Evolutionary conservation across 2,113 vertebrate genomes (phyloP), one percentile per base, ranked within the genome.

Genomic region (Halichoeres trimaculatus): DNA sequence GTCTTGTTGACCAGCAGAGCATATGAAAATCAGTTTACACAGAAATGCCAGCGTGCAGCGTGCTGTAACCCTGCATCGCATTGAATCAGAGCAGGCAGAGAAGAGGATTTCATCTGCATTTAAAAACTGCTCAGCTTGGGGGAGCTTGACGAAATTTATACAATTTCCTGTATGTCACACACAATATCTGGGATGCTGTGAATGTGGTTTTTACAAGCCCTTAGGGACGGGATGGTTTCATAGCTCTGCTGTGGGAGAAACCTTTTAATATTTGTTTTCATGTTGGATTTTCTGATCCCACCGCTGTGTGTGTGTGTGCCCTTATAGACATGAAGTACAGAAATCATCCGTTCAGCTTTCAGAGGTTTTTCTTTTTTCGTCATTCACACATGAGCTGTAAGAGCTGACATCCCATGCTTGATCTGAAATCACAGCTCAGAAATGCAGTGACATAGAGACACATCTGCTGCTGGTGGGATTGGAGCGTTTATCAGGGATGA

Each of bases 181-280:
- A 75, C 47, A 64, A 74, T 24, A 67, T 65, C 23, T 74, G 53
- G 43, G 20, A 81, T 57, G 53, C 43, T 41, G 45, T 66, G 53
- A 62, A 77, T 41, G 57, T 34, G 68, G 67, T 81, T 81, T 77
- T 24, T 60, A 52, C 36, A 50, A 48, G 35, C 61, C 85, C 36
- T 66, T 11, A 0, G 65, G 68, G 64, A 73, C 54, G 57, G 48
- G 59, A 68, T 63, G 5, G 66, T 47, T 69, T 52, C 22, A 60
- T 56, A 41, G 63, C 64, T 70, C 38, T 23, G 12, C 58, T 59
- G 63, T 62, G 22, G 38, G 11, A 51, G 24, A 16, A 53, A 45
- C 26, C 47, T 47, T 50, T 51, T 38, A 2, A 52, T 58, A 36
- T 61, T 60, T 45, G 43, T 77, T 53, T 68, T 57, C 68, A 51